Evolutionary conservation across 2,113 vertebrate genomes (phyloP), one percentile per base, ranked within the genome.

Genomic region (Rhynchopsitta pachyrhyncha): DNA sequence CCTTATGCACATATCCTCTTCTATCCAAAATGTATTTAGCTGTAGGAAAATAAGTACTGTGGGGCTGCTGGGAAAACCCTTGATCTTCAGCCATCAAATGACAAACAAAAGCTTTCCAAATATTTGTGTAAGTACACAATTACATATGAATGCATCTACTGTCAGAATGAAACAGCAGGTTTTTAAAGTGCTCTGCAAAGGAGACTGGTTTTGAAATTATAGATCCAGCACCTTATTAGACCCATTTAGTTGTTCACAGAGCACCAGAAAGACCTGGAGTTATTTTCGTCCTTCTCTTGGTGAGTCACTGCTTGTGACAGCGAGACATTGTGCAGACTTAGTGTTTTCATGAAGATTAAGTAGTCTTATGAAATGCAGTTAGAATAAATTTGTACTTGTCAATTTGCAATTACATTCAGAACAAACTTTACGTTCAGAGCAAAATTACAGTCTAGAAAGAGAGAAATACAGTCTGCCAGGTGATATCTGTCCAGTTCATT

Each of bases 301-400:
- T 95, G 96, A 95, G 74, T 97, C 95, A 96, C 81, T 73, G 86
- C 86, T 84, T 47, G 75, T 84, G 77, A 85, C 74, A 92, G 3
- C 0, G 9, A 95, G 88, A 94, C 76, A n/a, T 44, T 87, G 94
- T 49, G 69, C 91, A 97, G 95, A 79, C 91, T 33, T 6, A 17
- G 17, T 52, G 73, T 23, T 93, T 84, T 82, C 3, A 91, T 57
- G 69, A 69, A 95, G 96, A 95, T 87, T 68, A 92, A 95, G 69
- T 6, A 82, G 66, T 35, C 89, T 78, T 60, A 71, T 28, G 93
- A 93, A 91, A 92, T 57, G 37, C 81, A 95, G 87, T 95, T 95
- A 92, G 89, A 79, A 73, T 41, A 44, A 86, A 91, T 84, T 60
- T 50, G 84, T 52, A 84, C 81, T 69, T 87, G 86, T 70, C 84